Base-by-base conservation (phyloP, 2,797 vertebrate species). In the Sebastes vulpes region DNA sequence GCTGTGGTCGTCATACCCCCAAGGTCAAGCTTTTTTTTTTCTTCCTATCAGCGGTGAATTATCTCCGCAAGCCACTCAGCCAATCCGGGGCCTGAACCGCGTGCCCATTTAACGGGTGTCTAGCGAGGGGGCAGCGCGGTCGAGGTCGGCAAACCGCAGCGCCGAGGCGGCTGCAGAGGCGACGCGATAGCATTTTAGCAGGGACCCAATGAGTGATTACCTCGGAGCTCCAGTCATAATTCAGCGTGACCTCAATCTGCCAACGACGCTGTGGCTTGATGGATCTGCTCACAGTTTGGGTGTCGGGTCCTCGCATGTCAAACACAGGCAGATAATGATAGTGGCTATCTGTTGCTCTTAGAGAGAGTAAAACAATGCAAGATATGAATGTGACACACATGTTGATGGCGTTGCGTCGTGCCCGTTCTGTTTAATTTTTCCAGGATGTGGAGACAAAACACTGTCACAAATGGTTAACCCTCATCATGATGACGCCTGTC, bases 241-340 rank as follows among this genome's bases (percentile, higher is more conserved):
- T 97, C 96, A 96, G 90, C 58, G 48, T 96, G 96, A 97, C 96
- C 96, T 96, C 95, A 96, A 96, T 97, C 93, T 96, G 96, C 95
- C 96, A 96, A 86, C 82, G 67, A 78, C 86, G 73, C 92, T 76
- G 69, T 72, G 75, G 78, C 78, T 90, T 96, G 95, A 96, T 96
- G 94, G 95, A 96, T 96, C 87, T 89, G 91, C 94, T 93, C 84
- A 79, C 89, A 86, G 91, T 95, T 94, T 90, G 88, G 92, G 90
- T 93, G 93, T 88, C 86, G 74, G 77, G 90, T 89, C 77, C 89
- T 86, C 65, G 58, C 94, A 86, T 94, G 95, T 96, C 95, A 95
- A 93, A 93, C 93, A 90, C 88, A 59, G 82, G 90, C 86, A 78
- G 92, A 95, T 93, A 83, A 92, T 89, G 85, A 90, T 85, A 67